Conservation (phyloP, 2,113 vertebrate genomes). For the Etheostoma spectabile region DNA sequence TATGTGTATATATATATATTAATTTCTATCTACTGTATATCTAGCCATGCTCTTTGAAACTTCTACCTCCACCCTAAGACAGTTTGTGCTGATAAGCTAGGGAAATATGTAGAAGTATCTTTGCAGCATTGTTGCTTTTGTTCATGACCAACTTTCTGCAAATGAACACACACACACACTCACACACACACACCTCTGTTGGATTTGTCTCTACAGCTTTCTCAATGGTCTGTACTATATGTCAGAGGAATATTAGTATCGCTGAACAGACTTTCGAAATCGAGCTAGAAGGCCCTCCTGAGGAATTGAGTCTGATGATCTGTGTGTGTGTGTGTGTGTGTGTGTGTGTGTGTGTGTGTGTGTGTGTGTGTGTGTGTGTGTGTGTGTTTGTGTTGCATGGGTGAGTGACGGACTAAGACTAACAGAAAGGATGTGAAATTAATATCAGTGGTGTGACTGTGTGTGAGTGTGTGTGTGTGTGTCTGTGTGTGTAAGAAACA, state of each 20-base stretch:
- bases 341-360: not conserved
- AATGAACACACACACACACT: not conserved
- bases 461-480: not conserved
- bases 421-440: constrained; percentile 15
- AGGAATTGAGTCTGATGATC: constrained; percentile 14
- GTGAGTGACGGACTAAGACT: constrained; percentile 23
- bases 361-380: constrained; percentile 3
- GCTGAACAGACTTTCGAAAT: constrained; percentile 51
- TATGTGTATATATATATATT: not conserved
- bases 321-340: constrained; percentile 2
- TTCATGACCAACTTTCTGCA: not conserved
- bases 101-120: not conserved
- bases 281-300: constrained; percentile 36
- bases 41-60: not conserved
- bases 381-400: constrained; percentile 6
- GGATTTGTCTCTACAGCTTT: constrained; percentile 30
- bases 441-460: not conserved
- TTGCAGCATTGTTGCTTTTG: constrained; percentile 4
- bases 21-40: not conserved
- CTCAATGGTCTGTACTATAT: constrained; percentile 17
- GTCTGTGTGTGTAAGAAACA: constrained; percentile 8
- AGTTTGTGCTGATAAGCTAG: not conserved
- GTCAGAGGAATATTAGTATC: constrained; percentile 50
- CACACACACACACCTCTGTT: not conserved
- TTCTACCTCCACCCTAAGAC: not conserved